These are phyloP conservation scores for Aleiodes leptofemur DNA, from an alignment of 2,888 invertebrate species.

Conservation along the genomic window DNA sequence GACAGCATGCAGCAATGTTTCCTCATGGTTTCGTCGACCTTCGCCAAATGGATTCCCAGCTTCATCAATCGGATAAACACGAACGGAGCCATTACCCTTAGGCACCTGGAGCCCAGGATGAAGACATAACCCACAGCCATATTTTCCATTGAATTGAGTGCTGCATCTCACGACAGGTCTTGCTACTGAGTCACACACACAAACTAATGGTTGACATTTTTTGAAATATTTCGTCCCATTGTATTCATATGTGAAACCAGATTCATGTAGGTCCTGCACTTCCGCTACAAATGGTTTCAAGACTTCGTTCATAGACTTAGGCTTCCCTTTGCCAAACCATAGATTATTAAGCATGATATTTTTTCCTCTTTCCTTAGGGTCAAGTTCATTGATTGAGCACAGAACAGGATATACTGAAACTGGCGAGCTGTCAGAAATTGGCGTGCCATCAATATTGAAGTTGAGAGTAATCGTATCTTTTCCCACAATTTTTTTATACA, in stretches of 20 bases:
- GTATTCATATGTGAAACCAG: conserved; percentile 48
- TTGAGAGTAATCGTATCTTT: too few relatives aligned
- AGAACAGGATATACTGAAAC: conserved; percentile 33
- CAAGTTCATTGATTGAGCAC: conserved; percentile 48
- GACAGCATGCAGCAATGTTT: conserved; percentile 38
- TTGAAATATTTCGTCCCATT: conserved; percentile 32
- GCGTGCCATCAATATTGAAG: too few relatives aligned
- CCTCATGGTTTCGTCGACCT: conserved; percentile 34
- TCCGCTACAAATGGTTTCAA: conserved; percentile 52
- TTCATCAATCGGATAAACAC: conserved; percentile 49
- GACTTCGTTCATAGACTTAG: conserved; percentile 45
- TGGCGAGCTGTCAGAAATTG: too few relatives aligned
- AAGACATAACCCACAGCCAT: conserved; percentile 53
- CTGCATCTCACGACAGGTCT: conserved; percentile 43
- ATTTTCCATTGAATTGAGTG: conserved; percentile 49
- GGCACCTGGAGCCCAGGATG: conserved; percentile 48
- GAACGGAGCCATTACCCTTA: conserved; percentile 48
- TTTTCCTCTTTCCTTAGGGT: conserved; percentile 2
- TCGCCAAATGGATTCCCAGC: conserved; percentile 36
- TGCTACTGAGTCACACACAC: conserved; percentile 51
- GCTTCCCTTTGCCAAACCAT: conserved; percentile 48
- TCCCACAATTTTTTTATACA: conserved; percentile 44
- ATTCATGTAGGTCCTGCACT: conserved; percentile 30
- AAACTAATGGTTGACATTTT: conserved; percentile 43
- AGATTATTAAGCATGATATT: conserved; percentile 33